phyloP scores from a whole-genome alignment of 2,888 invertebrate genomes.

The Amphipoea lucens region DNA sequence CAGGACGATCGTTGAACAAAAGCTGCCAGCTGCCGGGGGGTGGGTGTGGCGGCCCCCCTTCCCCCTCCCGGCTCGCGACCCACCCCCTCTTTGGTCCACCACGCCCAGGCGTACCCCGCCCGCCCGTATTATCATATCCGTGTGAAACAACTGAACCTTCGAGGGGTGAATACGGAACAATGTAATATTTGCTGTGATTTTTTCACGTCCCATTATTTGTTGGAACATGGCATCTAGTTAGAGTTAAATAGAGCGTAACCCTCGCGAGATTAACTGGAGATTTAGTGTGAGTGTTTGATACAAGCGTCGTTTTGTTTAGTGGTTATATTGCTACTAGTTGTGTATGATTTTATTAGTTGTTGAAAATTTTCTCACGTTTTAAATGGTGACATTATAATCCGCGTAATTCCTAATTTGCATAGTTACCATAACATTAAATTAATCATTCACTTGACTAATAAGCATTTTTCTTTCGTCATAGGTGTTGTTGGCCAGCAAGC shows the following conservation, averaged over 20 bases:
- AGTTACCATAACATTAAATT: not conserved
- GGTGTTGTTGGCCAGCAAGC: constrained; percentile 92
- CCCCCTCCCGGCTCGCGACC: constrained; percentile 51
- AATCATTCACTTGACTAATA: constrained; percentile 26
- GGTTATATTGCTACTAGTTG: constrained; percentile 66
- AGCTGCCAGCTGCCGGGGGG: constrained; percentile 80
- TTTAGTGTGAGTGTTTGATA: constrained; percentile 80
- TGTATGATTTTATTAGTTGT: constrained; percentile 40
- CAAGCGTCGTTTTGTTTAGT: constrained; percentile 69
- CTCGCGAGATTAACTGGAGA: constrained; percentile 82
- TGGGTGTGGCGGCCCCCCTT: constrained; percentile 77
- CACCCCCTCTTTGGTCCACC: constrained; percentile 73
- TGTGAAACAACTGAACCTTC: constrained; percentile 82
- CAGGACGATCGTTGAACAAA: constrained; percentile 78
- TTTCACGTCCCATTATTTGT: constrained; percentile 83
- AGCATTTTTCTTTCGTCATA: constrained; percentile 74
- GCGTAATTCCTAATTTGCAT: constrained; percentile 7
- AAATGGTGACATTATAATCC: constrained; percentile 2
- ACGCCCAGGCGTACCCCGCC: constrained; percentile 82
- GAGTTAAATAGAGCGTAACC: constrained; percentile 84
- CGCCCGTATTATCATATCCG: constrained; percentile 79
- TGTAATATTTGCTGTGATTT: constrained; percentile 84
- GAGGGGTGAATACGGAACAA: constrained; percentile 84
- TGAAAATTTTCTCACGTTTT: constrained; percentile 43
- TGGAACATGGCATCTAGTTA: constrained; percentile 77